phyloP scores from a whole-genome alignment of 1,140 invertebrate genomes.

The Dysdera silvatica region DNA sequence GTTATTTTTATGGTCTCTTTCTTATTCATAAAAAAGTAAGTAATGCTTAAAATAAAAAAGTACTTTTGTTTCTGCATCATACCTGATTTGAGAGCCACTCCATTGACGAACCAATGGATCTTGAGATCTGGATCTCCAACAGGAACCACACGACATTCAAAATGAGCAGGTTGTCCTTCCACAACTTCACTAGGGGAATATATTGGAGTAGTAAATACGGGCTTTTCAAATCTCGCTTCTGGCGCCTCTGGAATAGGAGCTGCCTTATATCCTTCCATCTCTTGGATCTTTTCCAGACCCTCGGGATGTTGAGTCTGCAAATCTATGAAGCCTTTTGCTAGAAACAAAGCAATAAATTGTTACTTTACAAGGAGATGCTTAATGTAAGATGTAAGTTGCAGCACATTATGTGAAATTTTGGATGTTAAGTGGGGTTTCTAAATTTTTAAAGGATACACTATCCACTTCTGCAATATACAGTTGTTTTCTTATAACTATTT shows the following conservation, averaged over 20 bases:
- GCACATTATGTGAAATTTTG: background rate
- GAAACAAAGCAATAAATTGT: slow-evolving; percentile 36
- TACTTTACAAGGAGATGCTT: background rate
- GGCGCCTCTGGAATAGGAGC: slow-evolving; percentile 53
- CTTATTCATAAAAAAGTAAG: too few relatives aligned
- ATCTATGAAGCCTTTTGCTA: slow-evolving; percentile 78
- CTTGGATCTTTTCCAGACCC: slow-evolving; percentile 83
- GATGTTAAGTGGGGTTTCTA: background rate
- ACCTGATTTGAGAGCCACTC: slow-evolving; percentile 81
- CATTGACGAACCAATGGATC: slow-evolving; percentile 93
- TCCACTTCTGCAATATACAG: background rate
- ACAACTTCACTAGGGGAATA: slow-evolving; percentile 82
- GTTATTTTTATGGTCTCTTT: too few relatives aligned
- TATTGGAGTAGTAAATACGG: slow-evolving; percentile 81
- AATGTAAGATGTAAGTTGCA: background rate
- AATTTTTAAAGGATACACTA: background rate
- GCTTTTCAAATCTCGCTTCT: slow-evolving; percentile 76
- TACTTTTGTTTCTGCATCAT: slow-evolving; percentile 44
- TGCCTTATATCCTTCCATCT: slow-evolving; percentile 66
- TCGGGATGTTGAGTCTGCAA: slow-evolving; percentile 90
- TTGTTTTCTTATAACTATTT: too few relatives aligned
- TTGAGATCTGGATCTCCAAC: slow-evolving; percentile 81
- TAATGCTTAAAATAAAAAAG: too few relatives aligned
- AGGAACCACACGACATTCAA: slow-evolving; percentile 91
- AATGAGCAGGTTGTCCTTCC: slow-evolving; percentile 90